Conservation (phyloP, 2,113 vertebrate species). For the Brachirus orientalis region DNA sequence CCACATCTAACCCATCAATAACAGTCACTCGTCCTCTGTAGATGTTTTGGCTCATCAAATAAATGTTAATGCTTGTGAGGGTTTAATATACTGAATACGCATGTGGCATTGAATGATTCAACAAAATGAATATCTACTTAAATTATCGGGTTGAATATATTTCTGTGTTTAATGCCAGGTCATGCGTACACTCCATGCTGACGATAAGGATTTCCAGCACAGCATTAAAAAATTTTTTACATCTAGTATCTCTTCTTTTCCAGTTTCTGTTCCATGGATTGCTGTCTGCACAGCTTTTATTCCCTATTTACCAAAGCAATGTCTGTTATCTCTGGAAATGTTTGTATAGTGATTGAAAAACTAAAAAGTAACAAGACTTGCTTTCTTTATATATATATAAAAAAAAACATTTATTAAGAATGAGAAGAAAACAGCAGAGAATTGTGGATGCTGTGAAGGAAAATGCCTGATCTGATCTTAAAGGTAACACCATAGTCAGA, state of each 20-base stretch:
- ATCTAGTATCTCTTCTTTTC: constrained; percentile 13
- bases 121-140: constrained; percentile 59
- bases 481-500: constrained; percentile 24
- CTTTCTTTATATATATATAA: too few relatives aligned
- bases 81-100: constrained; percentile 36
- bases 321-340: neutral
- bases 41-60: too few relatives aligned
- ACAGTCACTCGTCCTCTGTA: neutral
- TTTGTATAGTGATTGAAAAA: neutral
- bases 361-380: neutral
- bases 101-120: constrained; percentile 40
- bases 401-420: neutral
- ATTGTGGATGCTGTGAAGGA: constrained; percentile 16
- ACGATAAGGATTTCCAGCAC: constrained; percentile 21
- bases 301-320: neutral
- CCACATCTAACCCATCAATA: constrained; percentile 5
- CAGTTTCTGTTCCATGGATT: constrained; percentile 2
- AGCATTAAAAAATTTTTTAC: constrained; percentile 26
- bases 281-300: neutral
- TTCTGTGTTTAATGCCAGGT: constrained; percentile 34
- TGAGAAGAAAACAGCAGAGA: neutral
- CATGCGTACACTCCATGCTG: neutral
- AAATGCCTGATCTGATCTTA: constrained; percentile 27
- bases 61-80: constrained; percentile 8
- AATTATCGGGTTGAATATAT: constrained; percentile 46